These are phyloP conservation scores for Lepidurus couesii DNA, from an alignment of 1,140 invertebrate species.

Conservation along the genomic window DNA sequence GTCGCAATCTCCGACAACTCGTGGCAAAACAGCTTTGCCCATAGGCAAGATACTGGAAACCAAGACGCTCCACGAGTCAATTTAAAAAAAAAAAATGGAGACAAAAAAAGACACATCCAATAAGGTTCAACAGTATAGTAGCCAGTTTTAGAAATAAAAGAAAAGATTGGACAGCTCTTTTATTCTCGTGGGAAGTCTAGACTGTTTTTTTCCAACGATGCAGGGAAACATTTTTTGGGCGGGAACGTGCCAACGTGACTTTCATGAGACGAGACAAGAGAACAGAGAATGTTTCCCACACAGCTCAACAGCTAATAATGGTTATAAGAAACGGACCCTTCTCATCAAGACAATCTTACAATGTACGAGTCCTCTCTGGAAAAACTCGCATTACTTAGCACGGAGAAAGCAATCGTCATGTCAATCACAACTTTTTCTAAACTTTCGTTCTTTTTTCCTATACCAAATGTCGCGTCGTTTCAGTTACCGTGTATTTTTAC, in stretches of 20 bases:
- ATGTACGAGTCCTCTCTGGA: background rate
- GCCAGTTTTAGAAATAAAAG: background rate
- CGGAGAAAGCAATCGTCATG: no score
- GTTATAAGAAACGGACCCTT: background rate
- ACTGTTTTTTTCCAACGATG: conserved; percentile 2
- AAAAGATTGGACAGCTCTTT: background rate
- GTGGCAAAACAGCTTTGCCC: background rate
- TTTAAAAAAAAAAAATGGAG: background rate
- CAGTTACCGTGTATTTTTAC: no score
- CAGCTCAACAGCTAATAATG: background rate
- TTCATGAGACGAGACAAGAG: background rate
- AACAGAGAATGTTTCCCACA: background rate
- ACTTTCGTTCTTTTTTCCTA: no score
- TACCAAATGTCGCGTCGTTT: no score
- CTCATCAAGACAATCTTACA: background rate
- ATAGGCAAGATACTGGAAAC: background rate
- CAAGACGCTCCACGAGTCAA: background rate
- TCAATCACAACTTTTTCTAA: no score
- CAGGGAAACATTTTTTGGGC: conserved; percentile 1
- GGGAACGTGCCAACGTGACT: conserved; percentile 17
- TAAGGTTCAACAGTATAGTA: background rate
- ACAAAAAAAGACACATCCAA: background rate
- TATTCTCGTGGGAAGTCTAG: background rate
- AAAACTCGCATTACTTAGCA: background rate
- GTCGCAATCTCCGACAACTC: background rate